Evolutionary conservation across 2,797 vertebrate genomes (phyloP), one percentile per base, ranked within the genome.

Genomic region (Rallus crepitans): DNA sequence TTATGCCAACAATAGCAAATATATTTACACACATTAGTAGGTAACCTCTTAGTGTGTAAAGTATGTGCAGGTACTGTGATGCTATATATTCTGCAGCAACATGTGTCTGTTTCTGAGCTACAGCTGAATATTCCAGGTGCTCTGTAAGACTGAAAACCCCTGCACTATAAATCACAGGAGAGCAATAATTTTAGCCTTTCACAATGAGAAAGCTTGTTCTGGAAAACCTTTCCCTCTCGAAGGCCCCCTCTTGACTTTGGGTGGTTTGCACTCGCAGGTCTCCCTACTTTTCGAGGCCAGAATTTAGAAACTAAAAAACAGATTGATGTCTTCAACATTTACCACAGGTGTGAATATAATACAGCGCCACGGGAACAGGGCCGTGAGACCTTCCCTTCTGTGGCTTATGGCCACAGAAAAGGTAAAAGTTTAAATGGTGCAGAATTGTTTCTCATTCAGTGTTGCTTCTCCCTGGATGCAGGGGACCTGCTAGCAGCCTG

Each of bases 161-260:
- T 82, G 70, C 83, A 35, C 84, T 85, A 24, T 93, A 94, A 96
- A 87, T 93, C 94, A 90, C 76, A n/a, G n/a, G 77, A 92, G 77
- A 90, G 66, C 86, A 94, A 71, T 94, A 82, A 90, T 93, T 96
- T 66, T 45, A 65, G 80, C 37, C n/a, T 85, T 91, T 90, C 84
- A 89, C 75, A 89, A 75, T 77, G 52, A 90, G 83, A 90, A 94
- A 68, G 50, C 30, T 68, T 94, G 55, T 93, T 89, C 71, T 92
- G 89, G 64, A 80, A 96, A 95, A 87, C 28, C 53, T 82, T 91
- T 80, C 79, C 83, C 68, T 61, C 68, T 85, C 0, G 0, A 84
- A 87, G 76, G 88, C 53, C 91, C 53, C 75, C 33, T 80, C 78
- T 66, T 92, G 60, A 45, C 11, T 90, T 82, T 53, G 35, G 77